Base-by-base conservation (phyloP, 2,113 vertebrate species). In the Eidolon helvum region DNA sequence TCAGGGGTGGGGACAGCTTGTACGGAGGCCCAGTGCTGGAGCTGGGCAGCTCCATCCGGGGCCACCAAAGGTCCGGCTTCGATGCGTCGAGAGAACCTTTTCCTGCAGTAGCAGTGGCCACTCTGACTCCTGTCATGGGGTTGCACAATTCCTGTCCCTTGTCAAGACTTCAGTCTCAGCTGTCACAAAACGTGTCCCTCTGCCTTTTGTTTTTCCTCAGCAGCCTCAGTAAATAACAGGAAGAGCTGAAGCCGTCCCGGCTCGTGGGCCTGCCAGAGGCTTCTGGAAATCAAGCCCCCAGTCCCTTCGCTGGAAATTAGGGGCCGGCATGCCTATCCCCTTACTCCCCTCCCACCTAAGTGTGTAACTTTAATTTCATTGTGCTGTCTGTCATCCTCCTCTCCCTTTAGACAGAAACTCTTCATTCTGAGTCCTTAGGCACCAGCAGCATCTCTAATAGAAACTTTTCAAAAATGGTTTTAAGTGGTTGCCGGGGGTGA, bases 171-270 rank as follows among this genome's bases (percentile, higher is more conserved):
- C 85, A 63, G 22, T 57, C 55, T 68, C 26, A 0, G 63, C 30
- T 22, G 48, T 82, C 38, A 48, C 35, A 79, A 0, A 38, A 43
- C 2, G 1, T 12, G 71, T 48, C 28, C 35, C 40, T 68, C 38
- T 22, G 83, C 65, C 71, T 53, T 45, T 33, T 14, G 0, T 12
- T 16, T 38, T 18, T 43, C 59, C 63, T 35, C 53, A 26, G 75
- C 10, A 24, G 40, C 55, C 61, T 87, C 12, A 0, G 24, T 12
- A 40, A 40, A 57, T 11, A 26, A 45, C 87, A 28, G 53, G 35
- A 4, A n/a, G 75, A 33, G 3, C 11, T 22, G 61, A n/a, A 0
- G 2, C 3, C 0, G 0, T 45, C 50, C 21, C 33, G 66, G 30
- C 86, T 53, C 53, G 74, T 28, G 48, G 57, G 40, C 65, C 6